Conservation (phyloP, 2,888 invertebrate species). For the Muscina levida region DNA sequence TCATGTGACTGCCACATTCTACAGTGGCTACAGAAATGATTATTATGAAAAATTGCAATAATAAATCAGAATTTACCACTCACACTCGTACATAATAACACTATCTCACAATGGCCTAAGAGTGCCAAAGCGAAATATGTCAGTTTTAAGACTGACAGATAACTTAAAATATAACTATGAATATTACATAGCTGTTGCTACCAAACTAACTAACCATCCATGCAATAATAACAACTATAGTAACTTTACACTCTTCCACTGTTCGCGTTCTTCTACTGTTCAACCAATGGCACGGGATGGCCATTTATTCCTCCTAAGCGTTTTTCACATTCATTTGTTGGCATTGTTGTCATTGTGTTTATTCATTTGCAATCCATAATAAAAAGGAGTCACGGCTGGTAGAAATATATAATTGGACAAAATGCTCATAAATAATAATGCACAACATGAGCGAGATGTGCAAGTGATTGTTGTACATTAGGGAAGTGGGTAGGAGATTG, state of each 20-base stretch:
- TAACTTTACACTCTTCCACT: background rate
- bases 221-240: background rate
- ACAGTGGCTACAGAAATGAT: conserved; percentile 38
- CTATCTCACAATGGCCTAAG: background rate
- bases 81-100: background rate
- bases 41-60: conserved; percentile 53
- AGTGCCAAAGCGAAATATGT: conserved; percentile 18
- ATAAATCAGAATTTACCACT: conserved; percentile 61
- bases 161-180: conserved; percentile 19
- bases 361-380: conserved; percentile 1
- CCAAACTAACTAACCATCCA: background rate
- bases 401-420: conserved; percentile 7
- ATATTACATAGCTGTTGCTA: background rate
- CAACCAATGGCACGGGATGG: background rate
- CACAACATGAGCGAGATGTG: too few relatives aligned
- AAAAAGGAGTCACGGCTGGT: background rate
- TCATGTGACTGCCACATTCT: too few relatives aligned
- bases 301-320: too few relatives aligned
- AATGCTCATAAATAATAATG: background rate
- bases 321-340: background rate
- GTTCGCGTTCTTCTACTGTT: background rate
- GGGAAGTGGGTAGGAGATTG: too few relatives aligned
- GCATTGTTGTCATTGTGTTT: background rate
- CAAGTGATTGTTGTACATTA: too few relatives aligned
- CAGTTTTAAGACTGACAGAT: conserved; percentile 38